Evolutionary conservation across 35 echinoderm and acorn worm genomes (phyloP), one percentile per base, ranked within the genome.

Genomic region (Apostichopus parvimensis): DNA sequence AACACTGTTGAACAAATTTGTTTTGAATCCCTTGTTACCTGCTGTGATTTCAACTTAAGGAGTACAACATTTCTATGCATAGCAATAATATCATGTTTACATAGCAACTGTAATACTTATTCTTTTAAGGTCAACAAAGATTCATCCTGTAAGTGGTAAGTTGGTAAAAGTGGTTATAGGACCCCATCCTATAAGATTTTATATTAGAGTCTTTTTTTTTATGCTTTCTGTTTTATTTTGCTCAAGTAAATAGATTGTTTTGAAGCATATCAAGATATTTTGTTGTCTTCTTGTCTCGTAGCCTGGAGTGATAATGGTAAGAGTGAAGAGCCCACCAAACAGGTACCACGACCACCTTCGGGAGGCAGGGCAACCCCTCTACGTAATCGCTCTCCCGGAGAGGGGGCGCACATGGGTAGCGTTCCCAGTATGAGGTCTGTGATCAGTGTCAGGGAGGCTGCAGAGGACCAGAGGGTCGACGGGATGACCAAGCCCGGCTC

Each of bases 361-460:
- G 34, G 34, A 45, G 34, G 34, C 34, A 45, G 34, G 34, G 34
- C 34, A 45, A 54, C 76, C 23, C 17, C 18, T 6, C 77, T 77
- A 2, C 60, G 93, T 11, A 94, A 70, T 54, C 94, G 92, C 45
- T 94, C 94, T 34, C 96, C 96, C 6, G 94, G 92, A 21, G 92
- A 83, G 45, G 92, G 92, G 55, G 61, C 77, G 0, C 94, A 95
- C 34, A 60, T 91, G 52, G 94, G 94, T 2, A 95, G 94, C 78
- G 77, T 89, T 9, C 82, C 96, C 60, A 93, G 94, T 77, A 92
- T 95, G 90, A 94, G 92, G 34, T 95, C 96, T 87, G 92, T 98
- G 21, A 95, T 98, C 87, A 98, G 94, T 75, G 92, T 98, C 12
- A 91, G 80, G 59, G 96, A 98, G 70, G 96, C 94, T 75, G 82